Conservation (phyloP, 2,888 invertebrate species). For the Harpalus rubripes region DNA sequence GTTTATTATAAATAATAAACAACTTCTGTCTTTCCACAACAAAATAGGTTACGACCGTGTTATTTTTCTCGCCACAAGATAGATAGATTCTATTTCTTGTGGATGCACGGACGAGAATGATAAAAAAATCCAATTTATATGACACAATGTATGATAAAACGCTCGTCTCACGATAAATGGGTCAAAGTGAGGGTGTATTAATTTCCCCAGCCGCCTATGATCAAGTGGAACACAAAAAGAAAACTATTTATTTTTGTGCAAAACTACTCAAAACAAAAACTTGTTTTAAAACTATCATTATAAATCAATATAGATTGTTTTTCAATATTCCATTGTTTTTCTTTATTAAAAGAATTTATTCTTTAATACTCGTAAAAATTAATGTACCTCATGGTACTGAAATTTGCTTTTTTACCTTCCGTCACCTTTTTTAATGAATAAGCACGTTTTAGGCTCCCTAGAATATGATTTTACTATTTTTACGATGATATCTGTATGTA, state of each 20-base stretch:
- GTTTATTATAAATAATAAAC: background rate
- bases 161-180: conserved; percentile 13
- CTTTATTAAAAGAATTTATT: no score
- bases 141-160: conserved; percentile 49
- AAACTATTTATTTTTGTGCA: background rate
- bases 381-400: no score
- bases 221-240: background rate
- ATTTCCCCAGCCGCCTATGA: conserved; percentile 7
- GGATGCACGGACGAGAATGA: conserved; percentile 33
- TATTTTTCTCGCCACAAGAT: conserved; percentile 36
- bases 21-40: background rate
- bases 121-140: conserved; percentile 49
- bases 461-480: no score
- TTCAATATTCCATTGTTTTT: no score
- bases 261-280: background rate
- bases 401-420: no score
- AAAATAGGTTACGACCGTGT: conserved; percentile 7
- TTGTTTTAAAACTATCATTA: no score
- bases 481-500: no score
- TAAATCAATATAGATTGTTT: no score
- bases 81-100: conserved; percentile 42
- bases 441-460: no score
- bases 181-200: conserved; percentile 38
- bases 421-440: no score
- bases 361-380: no score